Conservation (phyloP, 2,888 invertebrate species). For the Zygaena filipendulae region DNA sequence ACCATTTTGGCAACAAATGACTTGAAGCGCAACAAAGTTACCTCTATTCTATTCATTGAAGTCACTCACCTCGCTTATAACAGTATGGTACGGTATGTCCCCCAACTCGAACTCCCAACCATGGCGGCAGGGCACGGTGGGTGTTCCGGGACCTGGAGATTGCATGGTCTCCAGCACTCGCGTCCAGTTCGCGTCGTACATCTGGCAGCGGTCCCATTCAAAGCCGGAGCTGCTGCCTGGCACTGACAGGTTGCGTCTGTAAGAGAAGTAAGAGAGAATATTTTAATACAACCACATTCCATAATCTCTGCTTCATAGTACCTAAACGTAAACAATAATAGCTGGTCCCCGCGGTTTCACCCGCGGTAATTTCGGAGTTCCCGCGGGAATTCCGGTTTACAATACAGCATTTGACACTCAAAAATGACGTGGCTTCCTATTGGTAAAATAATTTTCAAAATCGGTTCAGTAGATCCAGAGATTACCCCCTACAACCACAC, state of each 20-base stretch:
- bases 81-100: conserved; percentile 52
- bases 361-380: too few relatives aligned
- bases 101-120: conserved; percentile 54
- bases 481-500: too few relatives aligned
- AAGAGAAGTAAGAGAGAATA: conserved; percentile 12
- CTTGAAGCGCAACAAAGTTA: conserved; percentile 6
- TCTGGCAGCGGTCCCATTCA: conserved; percentile 42
- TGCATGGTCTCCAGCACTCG: conserved; percentile 37
- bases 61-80: conserved; percentile 45
- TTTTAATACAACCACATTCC: background rate
- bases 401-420: too few relatives aligned
- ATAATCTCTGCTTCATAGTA: background rate
- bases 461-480: too few relatives aligned
- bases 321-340: too few relatives aligned
- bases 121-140: conserved; percentile 30
- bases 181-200: conserved; percentile 48
- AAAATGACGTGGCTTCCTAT: too few relatives aligned
- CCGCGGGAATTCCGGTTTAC: too few relatives aligned
- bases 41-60: too few relatives aligned
- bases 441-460: too few relatives aligned
- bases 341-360: too few relatives aligned
- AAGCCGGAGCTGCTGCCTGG: conserved; percentile 27
- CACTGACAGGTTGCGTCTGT: conserved; percentile 46
- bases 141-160: conserved; percentile 29
- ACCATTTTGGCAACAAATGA: conserved; percentile 5